Conservation (phyloP, 2,797 vertebrate genomes). For the Chiroxiphia lanceolata region DNA sequence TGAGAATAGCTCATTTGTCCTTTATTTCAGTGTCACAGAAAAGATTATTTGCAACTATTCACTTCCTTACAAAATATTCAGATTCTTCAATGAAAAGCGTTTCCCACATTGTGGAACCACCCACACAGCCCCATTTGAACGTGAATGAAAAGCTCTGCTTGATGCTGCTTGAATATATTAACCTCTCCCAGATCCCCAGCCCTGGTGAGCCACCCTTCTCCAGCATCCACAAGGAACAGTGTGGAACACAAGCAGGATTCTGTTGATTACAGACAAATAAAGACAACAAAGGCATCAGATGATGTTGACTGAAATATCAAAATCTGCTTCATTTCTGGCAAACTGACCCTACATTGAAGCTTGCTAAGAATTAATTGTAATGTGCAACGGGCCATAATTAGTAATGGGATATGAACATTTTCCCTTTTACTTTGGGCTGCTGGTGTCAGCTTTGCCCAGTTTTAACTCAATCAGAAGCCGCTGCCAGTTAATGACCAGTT, state of each 20-base stretch:
- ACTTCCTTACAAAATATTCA: conserved; percentile 90
- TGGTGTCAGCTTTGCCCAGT: neutral
- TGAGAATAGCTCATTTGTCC: conserved; percentile 91
- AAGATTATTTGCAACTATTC: conserved; percentile 90
- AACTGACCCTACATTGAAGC: neutral
- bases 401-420: neutral
- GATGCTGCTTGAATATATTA: conserved; percentile 63
- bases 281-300: conserved; percentile 5
- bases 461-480: neutral
- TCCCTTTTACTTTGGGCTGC: neutral
- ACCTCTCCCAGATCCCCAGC: conserved; percentile 67
- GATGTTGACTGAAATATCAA: neutral
- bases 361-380: neutral
- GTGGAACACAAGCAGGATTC: neutral
- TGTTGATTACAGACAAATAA: neutral
- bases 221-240: conserved; percentile 7
- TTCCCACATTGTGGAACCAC: conserved; percentile 89
- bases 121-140: conserved; percentile 79
- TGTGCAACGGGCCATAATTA: neutral
- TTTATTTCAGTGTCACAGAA: conserved; percentile 83
- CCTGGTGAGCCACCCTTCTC: conserved; percentile 58
- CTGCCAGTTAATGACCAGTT: neutral
- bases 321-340: neutral
- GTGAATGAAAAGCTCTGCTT: conserved; percentile 78
- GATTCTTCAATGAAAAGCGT: conserved; percentile 88